phyloP scores from a whole-genome alignment of 2,888 invertebrate genomes.

The Cecidostiba fungosa region DNA sequence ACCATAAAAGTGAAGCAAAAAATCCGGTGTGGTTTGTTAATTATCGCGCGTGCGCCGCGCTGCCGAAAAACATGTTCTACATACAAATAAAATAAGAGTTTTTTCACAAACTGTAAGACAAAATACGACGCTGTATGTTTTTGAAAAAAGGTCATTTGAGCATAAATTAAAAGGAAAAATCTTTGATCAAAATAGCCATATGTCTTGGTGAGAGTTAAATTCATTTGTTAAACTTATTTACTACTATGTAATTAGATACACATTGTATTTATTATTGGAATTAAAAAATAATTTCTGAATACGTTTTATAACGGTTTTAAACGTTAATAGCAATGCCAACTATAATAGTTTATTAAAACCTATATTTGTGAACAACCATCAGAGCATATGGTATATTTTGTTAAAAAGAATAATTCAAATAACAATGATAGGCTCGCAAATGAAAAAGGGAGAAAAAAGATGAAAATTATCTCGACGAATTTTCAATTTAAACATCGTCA shows the following conservation, averaged over 20 bases:
- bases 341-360: not conserved
- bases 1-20: slow-evolving; percentile 15
- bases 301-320: not conserved
- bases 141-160: not conserved
- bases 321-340: not conserved
- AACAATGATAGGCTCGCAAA: not conserved
- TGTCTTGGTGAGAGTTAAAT: not conserved
- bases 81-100: not conserved
- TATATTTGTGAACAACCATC: not conserved
- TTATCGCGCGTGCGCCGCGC: not conserved
- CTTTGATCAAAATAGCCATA: slow-evolving; percentile 18
- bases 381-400: slow-evolving; percentile 1
- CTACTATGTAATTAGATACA: not conserved
- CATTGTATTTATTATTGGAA: not conserved
- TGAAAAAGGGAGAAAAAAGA: not conserved
- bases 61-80: not conserved
- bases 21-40: slow-evolving; percentile 27
- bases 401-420: not conserved
- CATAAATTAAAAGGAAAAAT: slow-evolving; percentile 18
- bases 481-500: slow-evolving; percentile 13
- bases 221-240: not conserved
- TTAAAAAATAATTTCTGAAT: not conserved
- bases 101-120: not conserved
- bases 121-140: slow-evolving; percentile 14
- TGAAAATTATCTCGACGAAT: slow-evolving; percentile 17